Base-by-base conservation (phyloP, 2,888 invertebrate genomes). In the Zaprionus obscuricornis region DNA sequence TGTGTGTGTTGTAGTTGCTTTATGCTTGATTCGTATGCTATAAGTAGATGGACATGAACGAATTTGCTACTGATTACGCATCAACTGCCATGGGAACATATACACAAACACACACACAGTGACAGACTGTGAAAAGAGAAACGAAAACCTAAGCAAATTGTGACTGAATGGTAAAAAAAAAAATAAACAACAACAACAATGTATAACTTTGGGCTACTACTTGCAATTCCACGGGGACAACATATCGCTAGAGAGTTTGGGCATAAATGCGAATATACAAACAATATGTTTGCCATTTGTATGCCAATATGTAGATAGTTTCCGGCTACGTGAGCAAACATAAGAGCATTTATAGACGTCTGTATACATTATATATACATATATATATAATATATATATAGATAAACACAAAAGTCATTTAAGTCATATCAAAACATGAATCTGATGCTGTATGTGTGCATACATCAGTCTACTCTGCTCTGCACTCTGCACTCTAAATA, bases 41-140 rank as follows among this genome's bases (percentile, higher is more conserved):
- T 59, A 40, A 43, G 50, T 46, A 66, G 66, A 62, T 72, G 67
- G 76, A 43, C 62, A 63, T 77, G 59, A 62, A 65, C 63, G 66
- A 66, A 66, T 82, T 77, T 69, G 70, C 66, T 63, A 57, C 77
- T 77, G 85, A 77, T 77, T 85, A 82, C 78, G 64, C 66, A 66
- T 60, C 85, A 77, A 69, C 60, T 82, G 78, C 55, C 83, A 66
- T 47, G 51, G 68, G 63, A 36, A 49, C 34, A 14, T 18, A 3
- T 27, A 8, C 4, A 22, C 27, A 22, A 10, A 36, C 33, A 45
- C 33, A 34, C 33, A 24, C 37, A 54, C 20, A 37, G 13, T 33
- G 11, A 37, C 13, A 31, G 8, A 10, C 20, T n/a, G n/a, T n/a
- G 11, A 29, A 51, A 11, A 45, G 31, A 26, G 8, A 36, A 3